phyloP scores from a whole-genome alignment of 1,140 invertebrate genomes.

The Capitella teleta region DNA sequence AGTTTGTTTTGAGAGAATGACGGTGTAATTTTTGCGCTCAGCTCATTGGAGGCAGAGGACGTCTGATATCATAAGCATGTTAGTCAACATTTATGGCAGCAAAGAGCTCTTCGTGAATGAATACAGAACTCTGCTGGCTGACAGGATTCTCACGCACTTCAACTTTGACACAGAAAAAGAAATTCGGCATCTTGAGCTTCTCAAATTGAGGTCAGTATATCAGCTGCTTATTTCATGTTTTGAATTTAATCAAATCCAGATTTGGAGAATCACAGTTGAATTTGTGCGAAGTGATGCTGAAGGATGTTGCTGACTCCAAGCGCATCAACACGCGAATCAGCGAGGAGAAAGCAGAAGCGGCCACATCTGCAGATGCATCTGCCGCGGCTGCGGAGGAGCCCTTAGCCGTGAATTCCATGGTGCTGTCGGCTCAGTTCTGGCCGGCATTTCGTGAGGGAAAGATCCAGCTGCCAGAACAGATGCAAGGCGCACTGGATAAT shows the following conservation, averaged over 20 bases:
- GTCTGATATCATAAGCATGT: slow-evolving; percentile 93
- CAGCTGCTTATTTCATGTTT: too few relatives aligned
- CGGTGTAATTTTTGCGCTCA: too few relatives aligned
- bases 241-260: too few relatives aligned
- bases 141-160: slow-evolving; percentile 74
- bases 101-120: slow-evolving; percentile 98
- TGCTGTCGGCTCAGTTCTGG: slow-evolving; percentile 98
- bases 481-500: slow-evolving; percentile 68
- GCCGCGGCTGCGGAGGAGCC: slow-evolving; percentile 26
- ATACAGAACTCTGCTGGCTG: slow-evolving; percentile 86
- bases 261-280: slow-evolving; percentile 94
- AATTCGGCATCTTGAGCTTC: slow-evolving; percentile 83
- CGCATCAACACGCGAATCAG: slow-evolving; percentile 77
- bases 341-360: slow-evolving; percentile 36
- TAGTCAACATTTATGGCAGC: slow-evolving; percentile 96
- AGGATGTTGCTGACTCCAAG: slow-evolving; percentile 75
- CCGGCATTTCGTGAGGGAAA: slow-evolving; percentile 90
- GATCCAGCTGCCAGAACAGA: slow-evolving; percentile 67
- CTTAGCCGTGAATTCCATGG: slow-evolving; percentile 67
- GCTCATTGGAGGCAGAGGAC: slow-evolving; percentile 48
- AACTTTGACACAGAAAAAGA: slow-evolving; percentile 75
- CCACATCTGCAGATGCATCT: background rate
- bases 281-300: slow-evolving; percentile 97
- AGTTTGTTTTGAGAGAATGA: too few relatives aligned
- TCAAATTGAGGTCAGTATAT: too few relatives aligned